Evolutionary conservation across 2,113 vertebrate species (phyloP), one percentile per base, ranked within the genome.

Genomic region (Ameiurus melas): DNA sequence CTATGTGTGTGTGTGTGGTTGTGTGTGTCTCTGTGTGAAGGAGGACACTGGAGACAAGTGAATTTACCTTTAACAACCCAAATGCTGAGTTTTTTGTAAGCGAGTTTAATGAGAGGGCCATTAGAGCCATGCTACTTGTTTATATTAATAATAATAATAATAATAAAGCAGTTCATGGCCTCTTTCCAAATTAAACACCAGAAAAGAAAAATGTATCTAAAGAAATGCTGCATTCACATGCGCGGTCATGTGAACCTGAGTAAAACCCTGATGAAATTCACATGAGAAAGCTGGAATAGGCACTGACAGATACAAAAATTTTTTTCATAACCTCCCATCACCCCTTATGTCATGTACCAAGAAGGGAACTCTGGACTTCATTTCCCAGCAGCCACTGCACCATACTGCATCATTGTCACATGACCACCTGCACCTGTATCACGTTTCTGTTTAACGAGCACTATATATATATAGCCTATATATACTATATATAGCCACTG

Each of bases 231-330:
- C 30, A 64, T 89, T 36, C 70, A 66, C 83, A 84, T 30, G 60
- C 62, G 82, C 57, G 85, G 5, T 81, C 77, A 36, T 64, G 43
- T 87, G 78, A 90, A 66, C 30, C 30, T 10, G 17, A 39, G 25
- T 8, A 77, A 68, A 73, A 71, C 82, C 36, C 25, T 2, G n/a
- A 85, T 73, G 43, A 5, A 73, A 36, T 87, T 88, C 70, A 83
- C 7, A 75, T 4, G 71, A 80, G 25, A 71, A 57, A 84, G 62
- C 57, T 88, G 79, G 47, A 88, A 82, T 16, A 71, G 55, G 83
- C 78, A 90, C 30, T 43, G 60, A 71, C 79, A 86, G 86, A 88
- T 85, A 78, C n/a, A 68, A 5, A 66, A 86, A 84, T 87, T 82
- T 36, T 36, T 36, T 36, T 36, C 81, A 89, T 27, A 71, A 64